Evolutionary conservation across 2,113 vertebrate species (phyloP), one percentile per base, ranked within the genome.

Genomic region (Bufo gargarizans): DNA sequence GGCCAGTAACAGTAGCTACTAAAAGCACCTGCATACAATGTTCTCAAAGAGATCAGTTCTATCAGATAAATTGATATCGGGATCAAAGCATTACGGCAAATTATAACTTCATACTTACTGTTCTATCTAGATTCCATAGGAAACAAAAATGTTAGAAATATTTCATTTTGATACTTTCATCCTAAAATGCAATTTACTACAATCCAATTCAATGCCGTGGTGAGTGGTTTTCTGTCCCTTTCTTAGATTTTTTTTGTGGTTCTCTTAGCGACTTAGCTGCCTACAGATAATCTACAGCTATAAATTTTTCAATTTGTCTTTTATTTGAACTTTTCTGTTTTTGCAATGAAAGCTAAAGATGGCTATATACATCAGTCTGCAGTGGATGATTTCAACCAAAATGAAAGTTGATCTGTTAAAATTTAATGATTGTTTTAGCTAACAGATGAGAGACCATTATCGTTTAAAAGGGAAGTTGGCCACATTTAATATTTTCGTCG

Each of bases 11-110:
- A 33, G 33, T 33, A 33, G 33, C 33, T 33, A 33, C 33, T 33
- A 61, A 82, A 82, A 63, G 17, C 58, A 82, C 58, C 79, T 20
- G 79, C 79, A 82, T 20, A 82, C 45, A 43, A 45, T 7, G 10
- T 47, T 63, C 58, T 45, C 43, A 61, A 17, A 19, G 9, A 82
- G 58, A 16, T 82, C 79, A 63, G 22, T 85, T 85, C 67, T 56
- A 72, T 74, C 67, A 85, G 67, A 43, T 85, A 85, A 58, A 85
- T 85, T 74, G 67, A 85, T 85, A 50, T 85, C 43, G 13, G 61
- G 67, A 85, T 55, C 67, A 85, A 85, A 85, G 83, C 83, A 72
- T 85, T 17, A 67, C 13, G 33, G 33, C 33, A 50, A 67, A 83
- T 50, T 4, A 47, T 7, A 8, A 47, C 33, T 16, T 43, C 56